These are phyloP conservation scores for Plusia festucae DNA, from an alignment of 2,888 invertebrate genomes.

Conservation along the genomic window DNA sequence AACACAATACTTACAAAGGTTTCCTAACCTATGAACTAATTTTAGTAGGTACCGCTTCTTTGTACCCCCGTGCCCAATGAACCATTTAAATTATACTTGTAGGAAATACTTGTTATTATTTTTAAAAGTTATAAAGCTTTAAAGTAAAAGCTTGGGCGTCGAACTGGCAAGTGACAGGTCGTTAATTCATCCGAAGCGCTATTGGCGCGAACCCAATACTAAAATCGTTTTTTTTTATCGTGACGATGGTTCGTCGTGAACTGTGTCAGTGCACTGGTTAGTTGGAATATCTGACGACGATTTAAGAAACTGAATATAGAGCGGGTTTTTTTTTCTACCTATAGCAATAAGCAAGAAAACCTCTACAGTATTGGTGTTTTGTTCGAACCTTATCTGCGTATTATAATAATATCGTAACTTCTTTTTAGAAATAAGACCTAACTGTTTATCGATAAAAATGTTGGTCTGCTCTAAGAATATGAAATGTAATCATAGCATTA, in stretches of 20 bases:
- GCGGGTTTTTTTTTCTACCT: neutral
- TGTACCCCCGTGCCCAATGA: neutral
- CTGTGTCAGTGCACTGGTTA: neutral
- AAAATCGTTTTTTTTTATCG: slow-evolving; percentile 1
- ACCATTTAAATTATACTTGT: neutral
- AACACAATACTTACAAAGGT: neutral
- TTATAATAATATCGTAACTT: neutral
- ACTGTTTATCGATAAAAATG: neutral
- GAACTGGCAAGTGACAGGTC: slow-evolving; percentile 5
- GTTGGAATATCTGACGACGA: neutral
- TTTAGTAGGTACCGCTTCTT: no score
- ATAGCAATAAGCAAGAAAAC: neutral
- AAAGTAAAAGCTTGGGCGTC: neutral
- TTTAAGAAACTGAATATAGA: neutral
- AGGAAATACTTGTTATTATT: neutral
- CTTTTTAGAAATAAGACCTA: neutral
- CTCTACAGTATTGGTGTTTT: neutral
- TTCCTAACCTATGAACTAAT: no score
- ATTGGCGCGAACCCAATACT: slow-evolving; percentile 9
- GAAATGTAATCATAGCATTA: slow-evolving; percentile 37
- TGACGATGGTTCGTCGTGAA: neutral
- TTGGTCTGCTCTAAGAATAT: slow-evolving; percentile 12
- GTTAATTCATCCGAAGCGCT: slow-evolving; percentile 6
- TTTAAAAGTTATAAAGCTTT: neutral
- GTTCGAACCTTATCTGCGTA: neutral